Conservation (phyloP, 2,797 vertebrate genomes). For the Etheostoma perlongum region DNA sequence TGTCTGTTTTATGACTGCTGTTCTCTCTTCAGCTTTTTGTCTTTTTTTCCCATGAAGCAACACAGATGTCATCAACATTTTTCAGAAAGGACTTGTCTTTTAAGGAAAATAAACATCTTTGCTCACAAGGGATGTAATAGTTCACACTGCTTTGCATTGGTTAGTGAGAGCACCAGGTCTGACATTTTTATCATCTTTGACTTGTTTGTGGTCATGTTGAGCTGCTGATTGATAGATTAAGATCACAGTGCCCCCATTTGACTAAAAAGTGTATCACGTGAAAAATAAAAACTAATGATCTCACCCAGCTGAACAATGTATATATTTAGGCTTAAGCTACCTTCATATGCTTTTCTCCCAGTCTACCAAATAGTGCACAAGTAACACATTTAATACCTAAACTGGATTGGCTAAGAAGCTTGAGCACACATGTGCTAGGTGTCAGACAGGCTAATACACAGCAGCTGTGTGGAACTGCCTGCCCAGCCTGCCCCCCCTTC, state of each 20-base stretch:
- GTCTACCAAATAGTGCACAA: neutral
- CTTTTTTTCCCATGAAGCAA: conserved; percentile 57
- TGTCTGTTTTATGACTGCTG: conserved; percentile 61
- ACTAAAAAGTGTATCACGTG: neutral
- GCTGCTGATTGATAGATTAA: neutral
- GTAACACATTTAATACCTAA: conserved; percentile 26
- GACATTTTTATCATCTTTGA: neutral
- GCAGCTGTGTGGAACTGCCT: conserved; percentile 63
- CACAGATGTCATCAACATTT: conserved; percentile 62
- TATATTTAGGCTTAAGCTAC: neutral
- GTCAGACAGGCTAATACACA: conserved; percentile 62
- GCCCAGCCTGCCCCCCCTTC: conserved; percentile 14
- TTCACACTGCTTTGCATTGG: neutral
- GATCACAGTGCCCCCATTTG: neutral
- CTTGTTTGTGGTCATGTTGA: neutral
- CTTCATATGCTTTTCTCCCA: neutral
- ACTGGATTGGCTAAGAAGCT: conserved; percentile 24
- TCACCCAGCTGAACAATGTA: neutral
- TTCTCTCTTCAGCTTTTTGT: conserved; percentile 42
- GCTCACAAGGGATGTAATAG: neutral
- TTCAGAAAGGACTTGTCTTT: conserved; percentile 29
- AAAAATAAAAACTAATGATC: neutral
- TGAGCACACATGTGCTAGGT: conserved; percentile 68
- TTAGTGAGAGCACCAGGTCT: neutral
- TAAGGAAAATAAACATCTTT: neutral